These are phyloP conservation scores for Tadarida brasiliensis DNA, from an alignment of 2,797 vertebrate species.

Conservation along the genomic window DNA sequence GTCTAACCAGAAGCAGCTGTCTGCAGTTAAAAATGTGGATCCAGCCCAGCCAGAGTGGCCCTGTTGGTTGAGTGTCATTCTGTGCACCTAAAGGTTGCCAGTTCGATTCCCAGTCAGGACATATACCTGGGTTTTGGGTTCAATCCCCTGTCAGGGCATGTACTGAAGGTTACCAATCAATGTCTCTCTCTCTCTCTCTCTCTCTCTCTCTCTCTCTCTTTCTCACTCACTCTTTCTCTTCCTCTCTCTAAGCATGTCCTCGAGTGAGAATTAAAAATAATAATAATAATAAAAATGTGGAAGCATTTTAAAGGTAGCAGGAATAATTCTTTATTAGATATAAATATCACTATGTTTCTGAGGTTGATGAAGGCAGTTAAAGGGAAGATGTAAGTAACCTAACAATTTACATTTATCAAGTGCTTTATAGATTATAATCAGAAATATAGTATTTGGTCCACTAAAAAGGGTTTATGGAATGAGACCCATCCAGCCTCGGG, in stretches of 20 bases:
- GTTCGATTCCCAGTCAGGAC: too few species aligned
- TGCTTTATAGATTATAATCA: neutral
- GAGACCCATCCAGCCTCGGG: neutral
- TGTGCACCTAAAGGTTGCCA: too few species aligned
- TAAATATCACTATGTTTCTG: constrained; percentile 18
- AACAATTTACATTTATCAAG: constrained; percentile 41
- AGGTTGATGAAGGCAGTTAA: constrained; percentile 39
- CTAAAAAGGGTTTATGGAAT: neutral
- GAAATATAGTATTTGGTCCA: constrained; percentile 18
- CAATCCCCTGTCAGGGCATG: too few species aligned
- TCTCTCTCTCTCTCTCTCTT: too few species aligned
- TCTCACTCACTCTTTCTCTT: too few species aligned
- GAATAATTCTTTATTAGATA: neutral
- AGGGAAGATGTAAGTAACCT: neutral
- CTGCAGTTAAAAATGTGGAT: neutral
- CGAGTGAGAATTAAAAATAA: too few species aligned
- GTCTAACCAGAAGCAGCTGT: neutral
- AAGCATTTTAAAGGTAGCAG: constrained; percentile 29
- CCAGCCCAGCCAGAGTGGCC: too few species aligned
- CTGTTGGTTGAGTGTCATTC: too few species aligned
- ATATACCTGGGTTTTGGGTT: too few species aligned
- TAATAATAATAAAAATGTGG: neutral
- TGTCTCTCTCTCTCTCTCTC: too few species aligned
- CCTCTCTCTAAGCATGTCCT: too few species aligned
- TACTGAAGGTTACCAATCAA: too few species aligned